phyloP scores from a whole-genome alignment of 53 echinoderm and acorn worm genomes.

The Temnopleurus reevesii region DNA sequence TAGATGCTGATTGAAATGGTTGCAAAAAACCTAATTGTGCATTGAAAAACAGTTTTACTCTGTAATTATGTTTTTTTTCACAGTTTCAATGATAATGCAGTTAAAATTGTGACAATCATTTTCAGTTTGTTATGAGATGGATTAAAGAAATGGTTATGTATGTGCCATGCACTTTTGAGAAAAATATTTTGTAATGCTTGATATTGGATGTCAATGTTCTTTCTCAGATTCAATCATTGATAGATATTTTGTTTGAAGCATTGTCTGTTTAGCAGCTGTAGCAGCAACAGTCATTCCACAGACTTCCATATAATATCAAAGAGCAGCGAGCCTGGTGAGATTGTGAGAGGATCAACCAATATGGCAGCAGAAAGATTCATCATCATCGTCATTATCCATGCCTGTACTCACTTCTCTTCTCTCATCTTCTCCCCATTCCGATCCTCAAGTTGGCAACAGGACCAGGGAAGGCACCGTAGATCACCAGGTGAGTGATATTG shows the following conservation, averaged over 20 bases:
- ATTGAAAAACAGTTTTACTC: no score
- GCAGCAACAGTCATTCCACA: not conserved
- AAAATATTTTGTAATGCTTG: not conserved
- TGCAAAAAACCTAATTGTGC: no score
- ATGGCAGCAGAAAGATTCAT: not conserved
- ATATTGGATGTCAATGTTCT: not conserved
- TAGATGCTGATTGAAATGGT: no score
- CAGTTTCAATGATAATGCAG: no score
- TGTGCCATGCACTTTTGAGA: not conserved
- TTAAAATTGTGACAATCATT: no score
- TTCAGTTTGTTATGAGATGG: no score
- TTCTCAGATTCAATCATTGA: not conserved
- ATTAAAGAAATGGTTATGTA: not conserved
- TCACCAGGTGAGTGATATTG: slow-evolving; percentile 11
- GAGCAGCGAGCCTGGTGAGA: not conserved
- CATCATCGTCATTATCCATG: not conserved
- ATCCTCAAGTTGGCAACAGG: not conserved
- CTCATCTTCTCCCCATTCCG: slow-evolving; percentile 2
- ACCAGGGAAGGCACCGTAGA: not conserved
- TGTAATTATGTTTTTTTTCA: no score
- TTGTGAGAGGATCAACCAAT: not conserved
- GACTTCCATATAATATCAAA: not conserved
- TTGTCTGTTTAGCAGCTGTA: no score
- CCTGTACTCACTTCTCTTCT: slow-evolving; percentile 30
- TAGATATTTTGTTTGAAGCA: not conserved